Evolutionary conservation across 2,797 vertebrate species (phyloP).

Genomic region (Megalops cyprinoides): DNA sequence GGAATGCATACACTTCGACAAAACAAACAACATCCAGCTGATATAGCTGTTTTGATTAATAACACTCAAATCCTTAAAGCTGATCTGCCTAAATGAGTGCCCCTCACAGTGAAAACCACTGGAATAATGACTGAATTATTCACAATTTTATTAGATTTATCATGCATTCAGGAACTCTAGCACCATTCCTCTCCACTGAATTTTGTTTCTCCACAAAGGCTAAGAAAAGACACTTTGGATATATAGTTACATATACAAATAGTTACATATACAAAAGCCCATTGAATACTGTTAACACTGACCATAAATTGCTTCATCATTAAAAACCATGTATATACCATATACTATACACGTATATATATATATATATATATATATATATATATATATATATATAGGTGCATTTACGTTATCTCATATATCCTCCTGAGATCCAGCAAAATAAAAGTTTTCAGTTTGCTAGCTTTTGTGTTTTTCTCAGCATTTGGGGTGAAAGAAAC

Average conservation of each 20-base stretch:
- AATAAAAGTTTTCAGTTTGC: too few relatives aligned
- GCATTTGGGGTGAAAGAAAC: too few relatives aligned
- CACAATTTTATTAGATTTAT: neutral
- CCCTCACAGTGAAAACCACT: neutral
- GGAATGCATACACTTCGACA: constrained; percentile 70
- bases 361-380: neutral
- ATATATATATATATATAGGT: too few relatives aligned
- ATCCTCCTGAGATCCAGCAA: too few relatives aligned
- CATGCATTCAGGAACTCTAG: neutral
- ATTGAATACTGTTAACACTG: neutral
- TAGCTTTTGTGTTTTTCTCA: too few relatives aligned
- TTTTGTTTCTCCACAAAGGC: neutral
- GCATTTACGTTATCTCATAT: too few relatives aligned
- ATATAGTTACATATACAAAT: too few relatives aligned
- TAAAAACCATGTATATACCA: neutral
- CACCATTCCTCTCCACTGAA: neutral
- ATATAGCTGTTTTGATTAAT: constrained; percentile 45
- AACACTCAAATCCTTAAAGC: constrained; percentile 18
- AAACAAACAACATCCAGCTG: constrained; percentile 56
- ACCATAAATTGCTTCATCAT: neutral
- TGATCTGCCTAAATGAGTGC: constrained; percentile 19
- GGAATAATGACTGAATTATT: neutral
- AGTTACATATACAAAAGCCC: too few relatives aligned
- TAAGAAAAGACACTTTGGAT: neutral
- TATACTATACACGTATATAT: too few relatives aligned